Percentiles rank a stretch among this genome's conserved stretches.
These are phyloP conservation scores for Coptodon bakossiorum DNA, from an alignment of 2,113 vertebrate genomes.

Conservation along the genomic window DNA sequence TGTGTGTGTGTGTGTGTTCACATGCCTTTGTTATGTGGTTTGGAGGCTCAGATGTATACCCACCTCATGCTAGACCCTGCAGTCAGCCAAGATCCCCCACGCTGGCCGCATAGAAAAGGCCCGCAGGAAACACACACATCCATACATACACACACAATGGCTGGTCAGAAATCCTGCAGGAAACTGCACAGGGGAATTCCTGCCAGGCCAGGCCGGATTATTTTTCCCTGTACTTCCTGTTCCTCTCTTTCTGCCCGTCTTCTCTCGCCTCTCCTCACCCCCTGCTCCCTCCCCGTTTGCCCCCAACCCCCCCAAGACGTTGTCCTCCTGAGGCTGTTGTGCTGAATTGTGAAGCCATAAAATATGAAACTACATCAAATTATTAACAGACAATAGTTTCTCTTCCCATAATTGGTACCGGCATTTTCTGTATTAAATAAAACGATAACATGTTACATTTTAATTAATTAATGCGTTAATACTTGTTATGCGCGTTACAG, in stretches of 20 bases:
- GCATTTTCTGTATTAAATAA: not conserved
- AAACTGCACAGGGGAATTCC: slow-evolving; percentile 67
- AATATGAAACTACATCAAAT: not conserved
- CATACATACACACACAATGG: slow-evolving; percentile 39
- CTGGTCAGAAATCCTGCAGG: slow-evolving; percentile 62
- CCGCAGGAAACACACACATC: slow-evolving; percentile 38
- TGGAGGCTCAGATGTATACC: slow-evolving; percentile 63
- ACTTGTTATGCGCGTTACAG: not conserved
- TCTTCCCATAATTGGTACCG: not conserved
- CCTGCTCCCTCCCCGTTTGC: slow-evolving; percentile 1
- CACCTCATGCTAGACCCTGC: slow-evolving; percentile 65
- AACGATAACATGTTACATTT: not conserved
- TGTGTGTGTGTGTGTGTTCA: slow-evolving; percentile 7
- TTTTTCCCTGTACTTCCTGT: slow-evolving; percentile 56
- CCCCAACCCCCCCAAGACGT: not conserved
- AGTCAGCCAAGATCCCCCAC: slow-evolving; percentile 67
- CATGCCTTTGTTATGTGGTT: slow-evolving; percentile 43
- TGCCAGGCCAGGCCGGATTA: slow-evolving; percentile 59
- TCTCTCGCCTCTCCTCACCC: slow-evolving; percentile 10
- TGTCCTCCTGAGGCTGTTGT: slow-evolving; percentile 1
- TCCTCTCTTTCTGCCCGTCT: slow-evolving; percentile 19
- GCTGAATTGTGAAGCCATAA: slow-evolving; percentile 7
- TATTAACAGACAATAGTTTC: not conserved
- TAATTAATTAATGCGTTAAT: not conserved
- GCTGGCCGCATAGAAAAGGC: slow-evolving; percentile 53